Evolutionary conservation across 2,113 vertebrate species (phyloP), one percentile per base, ranked within the genome.

Genomic region (Antigone vipio): DNA sequence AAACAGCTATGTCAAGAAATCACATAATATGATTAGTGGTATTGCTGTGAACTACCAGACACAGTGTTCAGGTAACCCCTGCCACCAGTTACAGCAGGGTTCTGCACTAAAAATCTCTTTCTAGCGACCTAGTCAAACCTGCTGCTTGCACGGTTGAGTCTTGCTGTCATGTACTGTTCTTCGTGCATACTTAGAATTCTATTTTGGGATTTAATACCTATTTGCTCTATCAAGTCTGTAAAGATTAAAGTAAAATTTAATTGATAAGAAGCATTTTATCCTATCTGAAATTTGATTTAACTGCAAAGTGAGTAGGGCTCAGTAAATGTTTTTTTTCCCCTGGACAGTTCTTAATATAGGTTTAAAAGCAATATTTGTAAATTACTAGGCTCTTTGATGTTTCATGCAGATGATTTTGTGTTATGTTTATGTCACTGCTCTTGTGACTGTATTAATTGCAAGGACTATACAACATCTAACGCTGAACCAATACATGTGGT

Each of bases 321-420:
- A 29, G 11, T 34, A n/a, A 78, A 42, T 45, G 9, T 9, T 86
- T 72, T 56, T 56, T 56, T 52, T 24, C 50, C 53, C 42, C 47
- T 14, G 17, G n/a, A 44, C 23, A 59, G 52, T 79, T 17, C 42
- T 89, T 68, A 79, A 69, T 76, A 75, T 34, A 66, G 52, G 34
- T 96, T 96, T 93, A 49, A 75, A 89, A 77, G 30, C 64, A 89
- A 42, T 77, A 68, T 77, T 92, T 2, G 6, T 92, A 85, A 89
- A 86, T 94, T 83, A 66, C 40, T 85, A 21, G 21, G 7, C 22
- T 91, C 67, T 87, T 93, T 75, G 44, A 67, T 89, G 23, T 88
- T 97, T 96, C 5, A 7, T 49, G 21, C 12, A 49, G 47, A 75
- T 94, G 47, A 85, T 80, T 91, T 85, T 67, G 29, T 88, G 32